Base-by-base conservation (phyloP, 92 coral and sea anemone species). In the Bergia sp. region DNA sequence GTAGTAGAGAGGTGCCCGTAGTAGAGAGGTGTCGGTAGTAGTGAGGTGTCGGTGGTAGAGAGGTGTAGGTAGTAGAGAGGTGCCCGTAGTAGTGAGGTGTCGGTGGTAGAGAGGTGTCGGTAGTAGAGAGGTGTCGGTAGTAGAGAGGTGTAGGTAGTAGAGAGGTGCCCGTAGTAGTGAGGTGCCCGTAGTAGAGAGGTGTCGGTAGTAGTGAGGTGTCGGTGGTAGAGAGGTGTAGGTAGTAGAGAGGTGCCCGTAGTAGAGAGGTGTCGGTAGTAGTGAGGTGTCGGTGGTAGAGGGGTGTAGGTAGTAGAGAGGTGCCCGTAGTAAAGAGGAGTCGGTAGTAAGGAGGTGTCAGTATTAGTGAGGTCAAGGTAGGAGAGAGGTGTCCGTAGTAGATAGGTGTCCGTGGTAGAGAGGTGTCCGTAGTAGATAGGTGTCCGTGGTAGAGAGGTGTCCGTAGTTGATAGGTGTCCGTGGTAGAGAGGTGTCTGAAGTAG, bases 81-180 rank as follows among this genome's bases (percentile, higher is more conserved):
- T 61, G n/a, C 1, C n/a, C 1, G n/a, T 61, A 0, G 67, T 2
- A 61, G 67, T 11, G 67, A 61, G 67, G 11, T 61, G 67, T 61
- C 1, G 5, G 8, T 20, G 1, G 67, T 61, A 61, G 67, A 0
- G 67, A 61, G 2, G 81, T 74, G 89, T 86, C 44, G 42, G 61
- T 73, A 86, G 74, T 86, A 86, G 72, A 7, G 88, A 86, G 82
- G 82, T 86, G 89, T 86, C 41, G 42, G 38, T 73, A 86, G 71
- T 86, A 86, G 72, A 86, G 89, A 86, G 82, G 89, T 86, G 81
- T 73, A 41, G 82, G 81, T 86, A 85, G 74, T 71, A 71, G 71
- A 72, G 89, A 86, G 89, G 66, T 86, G 77, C 61, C 87, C 77
- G 55, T 64, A 64, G 72, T 58, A 83, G 53, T 61, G 87, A 57